phyloP scores from a whole-genome alignment of 2,888 invertebrate species.

The Palloptera scutellata region DNA sequence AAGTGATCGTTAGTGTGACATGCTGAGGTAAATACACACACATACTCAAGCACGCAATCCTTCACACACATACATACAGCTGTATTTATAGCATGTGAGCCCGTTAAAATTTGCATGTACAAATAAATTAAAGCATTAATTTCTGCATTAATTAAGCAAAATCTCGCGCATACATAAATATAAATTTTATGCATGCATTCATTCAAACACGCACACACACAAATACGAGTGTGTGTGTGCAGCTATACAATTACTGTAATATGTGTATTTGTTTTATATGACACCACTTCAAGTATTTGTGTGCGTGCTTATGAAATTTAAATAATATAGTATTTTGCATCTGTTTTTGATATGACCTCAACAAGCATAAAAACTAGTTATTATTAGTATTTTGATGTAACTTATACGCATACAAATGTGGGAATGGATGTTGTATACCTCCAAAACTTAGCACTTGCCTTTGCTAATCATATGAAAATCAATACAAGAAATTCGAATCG shows the following conservation, averaged over 20 bases:
- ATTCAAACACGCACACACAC: constrained; percentile 17
- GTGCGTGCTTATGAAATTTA: too few species aligned
- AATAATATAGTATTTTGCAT: too few species aligned
- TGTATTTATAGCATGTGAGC: constrained; percentile 9
- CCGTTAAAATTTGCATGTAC: not conserved
- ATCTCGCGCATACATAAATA: not conserved
- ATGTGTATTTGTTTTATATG: too few species aligned
- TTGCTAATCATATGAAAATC: too few species aligned
- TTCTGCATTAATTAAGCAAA: constrained; percentile 24
- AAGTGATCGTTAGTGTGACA: constrained; percentile 16
- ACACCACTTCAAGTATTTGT: too few species aligned
- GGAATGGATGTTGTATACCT: too few species aligned
- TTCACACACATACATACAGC: not conserved
- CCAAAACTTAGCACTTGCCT: too few species aligned
- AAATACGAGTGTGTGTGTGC: not conserved
- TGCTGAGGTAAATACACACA: not conserved
- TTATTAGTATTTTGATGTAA: too few species aligned
- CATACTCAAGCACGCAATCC: not conserved
- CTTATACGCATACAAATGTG: too few species aligned
- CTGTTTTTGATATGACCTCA: too few species aligned
- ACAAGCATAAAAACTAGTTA: too few species aligned
- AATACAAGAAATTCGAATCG: too few species aligned
- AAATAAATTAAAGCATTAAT: constrained; percentile 15
- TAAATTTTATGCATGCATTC: constrained; percentile 8
- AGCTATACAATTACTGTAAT: not conserved